Conservation (phyloP, 1,140 invertebrate genomes). For the Aphelenchoides fujianensis region DNA sequence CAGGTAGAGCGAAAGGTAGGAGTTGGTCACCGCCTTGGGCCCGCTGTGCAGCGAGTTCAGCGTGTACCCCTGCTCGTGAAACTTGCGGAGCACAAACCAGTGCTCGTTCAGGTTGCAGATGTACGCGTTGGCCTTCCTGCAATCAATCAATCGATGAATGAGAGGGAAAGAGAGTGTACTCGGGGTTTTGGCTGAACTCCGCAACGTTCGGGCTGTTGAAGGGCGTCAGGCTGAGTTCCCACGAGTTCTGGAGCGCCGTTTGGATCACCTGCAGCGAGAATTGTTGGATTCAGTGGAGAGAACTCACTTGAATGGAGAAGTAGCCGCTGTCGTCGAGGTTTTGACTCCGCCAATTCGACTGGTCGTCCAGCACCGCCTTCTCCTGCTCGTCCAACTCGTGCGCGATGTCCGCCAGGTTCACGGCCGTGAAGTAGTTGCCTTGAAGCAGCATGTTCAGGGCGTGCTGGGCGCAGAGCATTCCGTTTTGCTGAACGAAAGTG, state of each 20-base stretch:
- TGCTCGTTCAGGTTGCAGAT: conserved; percentile 80
- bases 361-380: conserved; percentile 38
- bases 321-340: conserved; percentile 84
- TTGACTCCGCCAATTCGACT: conserved; percentile 38
- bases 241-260: conserved; percentile 70
- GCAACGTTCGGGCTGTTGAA: conserved; percentile 70
- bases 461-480: conserved; percentile 79
- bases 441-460: conserved; percentile 80
- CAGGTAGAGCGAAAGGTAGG: conserved; percentile 75
- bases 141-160: background rate
- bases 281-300: no score
- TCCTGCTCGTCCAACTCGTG: conserved; percentile 75
- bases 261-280: conserved; percentile 20
- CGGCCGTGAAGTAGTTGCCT: conserved; percentile 75
- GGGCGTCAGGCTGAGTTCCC: conserved; percentile 73
- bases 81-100: conserved; percentile 77
- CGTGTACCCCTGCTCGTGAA: conserved; percentile 80
- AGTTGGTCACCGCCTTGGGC: conserved; percentile 76
- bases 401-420: conserved; percentile 75
- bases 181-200: conserved; percentile 31
- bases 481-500: conserved; percentile 73
- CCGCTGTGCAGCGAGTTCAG: conserved; percentile 75
- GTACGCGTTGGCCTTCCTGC: conserved; percentile 72
- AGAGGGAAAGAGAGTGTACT: background rate
- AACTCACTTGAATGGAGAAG: conserved; percentile 80